phyloP scores from a whole-genome alignment of 2,113 vertebrate genomes.

The Petromus typicus region DNA sequence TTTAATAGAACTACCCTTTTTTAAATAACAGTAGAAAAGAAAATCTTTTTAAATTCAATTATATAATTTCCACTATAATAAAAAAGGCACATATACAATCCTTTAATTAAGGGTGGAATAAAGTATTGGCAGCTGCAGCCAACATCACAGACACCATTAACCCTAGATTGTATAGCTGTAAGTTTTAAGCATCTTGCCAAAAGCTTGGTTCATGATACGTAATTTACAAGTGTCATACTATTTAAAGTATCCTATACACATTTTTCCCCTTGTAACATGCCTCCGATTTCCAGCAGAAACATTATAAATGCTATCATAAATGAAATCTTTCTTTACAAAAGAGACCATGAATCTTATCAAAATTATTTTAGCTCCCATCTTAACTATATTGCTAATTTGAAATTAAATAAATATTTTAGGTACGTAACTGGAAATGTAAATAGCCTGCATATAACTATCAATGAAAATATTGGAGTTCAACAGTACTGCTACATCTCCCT shows the following conservation, averaged over 20 bases:
- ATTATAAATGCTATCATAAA: slow-evolving; percentile 78
- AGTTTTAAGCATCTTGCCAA: slow-evolving; percentile 85
- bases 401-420: slow-evolving; percentile 68
- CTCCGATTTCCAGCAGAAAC: slow-evolving; percentile 83
- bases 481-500: slow-evolving; percentile 80
- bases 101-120: slow-evolving; percentile 76
- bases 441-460: slow-evolving; percentile 67
- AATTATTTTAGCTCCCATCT: slow-evolving; percentile 82
- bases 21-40: slow-evolving; percentile 70
- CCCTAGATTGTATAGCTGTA: slow-evolving; percentile 80
- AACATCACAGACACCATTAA: slow-evolving; percentile 77
- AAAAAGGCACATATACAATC: slow-evolving; percentile 81
- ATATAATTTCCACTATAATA: slow-evolving; percentile 76
- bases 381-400: slow-evolving; percentile 70
- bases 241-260: slow-evolving; percentile 82
- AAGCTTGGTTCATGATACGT: slow-evolving; percentile 81
- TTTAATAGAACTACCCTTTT: slow-evolving; percentile 83
- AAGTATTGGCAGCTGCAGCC: slow-evolving; percentile 83
- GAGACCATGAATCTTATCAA: slow-evolving; percentile 80
- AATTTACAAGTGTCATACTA: slow-evolving; percentile 78
- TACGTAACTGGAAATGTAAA: slow-evolving; percentile 69
- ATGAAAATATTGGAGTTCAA: slow-evolving; percentile 79
- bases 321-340: slow-evolving; percentile 80
- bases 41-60: slow-evolving; percentile 63
- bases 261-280: slow-evolving; percentile 52